Base-by-base conservation (phyloP, 2,797 vertebrate genomes). In the Vespertilio murinus region DNA sequence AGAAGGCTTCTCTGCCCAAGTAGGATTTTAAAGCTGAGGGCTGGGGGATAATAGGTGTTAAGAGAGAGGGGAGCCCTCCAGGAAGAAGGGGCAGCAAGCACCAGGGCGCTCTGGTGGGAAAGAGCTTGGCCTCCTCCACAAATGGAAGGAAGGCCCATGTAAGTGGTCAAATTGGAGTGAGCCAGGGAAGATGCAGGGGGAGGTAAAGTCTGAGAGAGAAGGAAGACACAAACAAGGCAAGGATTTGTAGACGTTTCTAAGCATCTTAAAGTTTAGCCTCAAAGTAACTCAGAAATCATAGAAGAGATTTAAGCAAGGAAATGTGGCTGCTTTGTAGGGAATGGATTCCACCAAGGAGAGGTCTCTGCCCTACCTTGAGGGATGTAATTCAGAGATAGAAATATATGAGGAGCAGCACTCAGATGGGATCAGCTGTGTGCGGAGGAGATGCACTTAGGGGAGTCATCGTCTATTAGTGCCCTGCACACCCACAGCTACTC, bases 311-410 rank as follows among this genome's bases (percentile, higher is more conserved):
- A 54, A 85, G 30, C 69, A 30, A 73, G 28, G 59, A 88, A 35
- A 82, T 61, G n/a, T 56, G 45, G 35, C 35, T 80, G 28, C 78
- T 67, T 94, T 88, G 11, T 88, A 70, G 30, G 82, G 42, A 95
- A 40, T 14, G 52, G 28, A 64, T 75, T 28, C 77, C 22, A 45
- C 20, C 42, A 49, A 75, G 52, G 80, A 45, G 67, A 70, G 28
- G 9, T 59, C n/a, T 59, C 11, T 86, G 10, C 47, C 38, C 13
- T 25, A 73, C 13, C 7, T 20, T 71, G 11, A 47, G 45, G 56
- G 42, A 38, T 86, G 8, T 33, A 84, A 6, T 77, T 82, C 18
- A 33, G 40, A 2, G 23, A 25, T 10, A 71, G 77, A 42, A 80
- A 23, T 13, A 28, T 16, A 35, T n/a, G 61, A 64, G 30, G 0